phyloP scores from a whole-genome alignment of 64 coral and sea anemone genomes.

The Montipora capricornis region DNA sequence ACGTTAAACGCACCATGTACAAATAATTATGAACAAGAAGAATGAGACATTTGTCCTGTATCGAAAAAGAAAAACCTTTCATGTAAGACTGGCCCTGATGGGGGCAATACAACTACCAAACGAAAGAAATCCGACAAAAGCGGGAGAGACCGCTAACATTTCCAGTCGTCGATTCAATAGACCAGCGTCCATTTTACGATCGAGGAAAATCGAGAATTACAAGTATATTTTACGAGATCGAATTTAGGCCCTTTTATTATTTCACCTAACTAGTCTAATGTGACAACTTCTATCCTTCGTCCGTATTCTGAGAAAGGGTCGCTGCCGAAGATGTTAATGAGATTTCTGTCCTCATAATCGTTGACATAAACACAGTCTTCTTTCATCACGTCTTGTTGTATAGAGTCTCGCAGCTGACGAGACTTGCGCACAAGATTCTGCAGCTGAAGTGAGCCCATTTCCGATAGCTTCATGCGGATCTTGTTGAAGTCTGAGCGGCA shows the following conservation, averaged over 20 bases:
- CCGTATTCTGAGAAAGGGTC: constrained; percentile 86
- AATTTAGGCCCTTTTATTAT: background rate
- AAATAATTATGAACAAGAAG: background rate
- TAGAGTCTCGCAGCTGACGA: constrained; percentile 87
- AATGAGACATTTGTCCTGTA: background rate
- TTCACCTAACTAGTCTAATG: constrained; percentile 54
- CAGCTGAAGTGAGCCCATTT: constrained; percentile 90
- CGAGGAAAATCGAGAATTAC: background rate
- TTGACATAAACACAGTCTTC: constrained; percentile 97
- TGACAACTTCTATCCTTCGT: constrained; percentile 87
- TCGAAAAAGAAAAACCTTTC: background rate
- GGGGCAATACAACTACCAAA: background rate
- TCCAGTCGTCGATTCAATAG: background rate
- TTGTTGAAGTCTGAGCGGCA: constrained; percentile 98
- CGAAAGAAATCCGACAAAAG: background rate
- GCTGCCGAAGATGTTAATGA: constrained; percentile 79
- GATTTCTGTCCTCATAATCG: constrained; percentile 87
- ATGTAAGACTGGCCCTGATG: background rate
- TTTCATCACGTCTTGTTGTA: constrained; percentile 92
- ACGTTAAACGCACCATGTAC: background rate
- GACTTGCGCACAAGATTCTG: constrained; percentile 90
- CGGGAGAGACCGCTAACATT: background rate
- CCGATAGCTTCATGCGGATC: constrained; percentile 94
- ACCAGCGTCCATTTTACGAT: background rate
- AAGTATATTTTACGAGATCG: background rate